phyloP scores from a whole-genome alignment of 2,888 invertebrate species.

The Colostygia pectinataria region DNA sequence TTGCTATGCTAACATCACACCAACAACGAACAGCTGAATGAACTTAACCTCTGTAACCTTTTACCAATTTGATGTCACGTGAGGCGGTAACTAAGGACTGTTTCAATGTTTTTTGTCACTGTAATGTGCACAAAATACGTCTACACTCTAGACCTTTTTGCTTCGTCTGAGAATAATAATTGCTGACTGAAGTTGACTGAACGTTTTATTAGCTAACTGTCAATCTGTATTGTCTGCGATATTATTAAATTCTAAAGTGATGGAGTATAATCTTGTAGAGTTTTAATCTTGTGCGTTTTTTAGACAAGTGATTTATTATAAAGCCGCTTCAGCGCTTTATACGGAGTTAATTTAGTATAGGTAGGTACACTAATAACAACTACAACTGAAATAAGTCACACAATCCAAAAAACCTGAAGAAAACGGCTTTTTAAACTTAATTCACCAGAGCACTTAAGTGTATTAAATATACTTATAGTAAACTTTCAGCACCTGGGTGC shows the following conservation, averaged over 20 bases:
- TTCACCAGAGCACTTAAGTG: no score
- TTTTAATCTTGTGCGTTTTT: neutral
- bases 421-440: no score
- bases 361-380: no score
- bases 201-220: no score
- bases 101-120: neutral
- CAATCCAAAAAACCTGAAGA: no score
- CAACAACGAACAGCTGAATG: slow-evolving; percentile 9
- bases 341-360: neutral
- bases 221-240: no score
- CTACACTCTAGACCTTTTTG: slow-evolving; percentile 3
- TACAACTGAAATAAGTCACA: no score
- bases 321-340: slow-evolving; percentile 25
- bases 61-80: neutral
- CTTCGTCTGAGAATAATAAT: slow-evolving; percentile 8
- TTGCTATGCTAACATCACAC: slow-evolving; percentile 18
- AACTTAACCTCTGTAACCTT: slow-evolving; percentile 42
- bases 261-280: no score
- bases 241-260: no score
- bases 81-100: neutral
- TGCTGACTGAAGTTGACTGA: neutral
- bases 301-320: neutral
- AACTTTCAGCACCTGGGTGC: no score
- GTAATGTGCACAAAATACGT: slow-evolving; percentile 17
- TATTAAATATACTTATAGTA: no score